Conservation (phyloP, 2,113 vertebrate species). For the Chaetura pelagica region DNA sequence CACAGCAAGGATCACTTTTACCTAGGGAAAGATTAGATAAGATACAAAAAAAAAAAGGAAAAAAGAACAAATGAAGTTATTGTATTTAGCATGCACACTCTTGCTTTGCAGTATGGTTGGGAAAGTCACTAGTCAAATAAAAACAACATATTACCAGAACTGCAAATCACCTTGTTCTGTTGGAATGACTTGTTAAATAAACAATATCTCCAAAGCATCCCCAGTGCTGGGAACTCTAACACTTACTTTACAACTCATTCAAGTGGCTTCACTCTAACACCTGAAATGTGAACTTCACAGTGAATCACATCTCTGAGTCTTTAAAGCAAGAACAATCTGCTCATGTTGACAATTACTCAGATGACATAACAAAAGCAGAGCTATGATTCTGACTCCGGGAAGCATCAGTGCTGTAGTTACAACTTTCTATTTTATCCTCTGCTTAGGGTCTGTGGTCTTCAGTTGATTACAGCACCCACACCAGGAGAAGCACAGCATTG, state of each 20-base stretch:
- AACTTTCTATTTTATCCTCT: not conserved
- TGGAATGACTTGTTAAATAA: not conserved
- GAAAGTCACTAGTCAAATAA: not conserved
- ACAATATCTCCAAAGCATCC: accelerated
- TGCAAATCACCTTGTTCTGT: accelerated
- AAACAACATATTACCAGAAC: not conserved
- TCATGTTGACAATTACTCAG: not conserved
- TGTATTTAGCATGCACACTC: not conserved
- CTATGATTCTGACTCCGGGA: not conserved
- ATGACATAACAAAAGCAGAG: not conserved
- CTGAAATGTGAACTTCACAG: not conserved
- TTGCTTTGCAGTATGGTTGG: not conserved
- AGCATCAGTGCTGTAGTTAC: not conserved
- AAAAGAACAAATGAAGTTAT: not conserved
- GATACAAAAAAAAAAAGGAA: not conserved
- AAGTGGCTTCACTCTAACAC: not conserved
- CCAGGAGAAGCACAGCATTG: not conserved
- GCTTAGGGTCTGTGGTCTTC: not conserved
- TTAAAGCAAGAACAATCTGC: not conserved
- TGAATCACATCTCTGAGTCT: not conserved
- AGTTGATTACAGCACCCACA: not conserved
- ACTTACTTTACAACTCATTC: not conserved
- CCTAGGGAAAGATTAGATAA: conserved; percentile 74
- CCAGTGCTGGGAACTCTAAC: not conserved
- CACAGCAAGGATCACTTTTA: conserved; percentile 92